Evolutionary conservation across 2,797 vertebrate species (phyloP).

Genomic region (Psittacula echo): DNA sequence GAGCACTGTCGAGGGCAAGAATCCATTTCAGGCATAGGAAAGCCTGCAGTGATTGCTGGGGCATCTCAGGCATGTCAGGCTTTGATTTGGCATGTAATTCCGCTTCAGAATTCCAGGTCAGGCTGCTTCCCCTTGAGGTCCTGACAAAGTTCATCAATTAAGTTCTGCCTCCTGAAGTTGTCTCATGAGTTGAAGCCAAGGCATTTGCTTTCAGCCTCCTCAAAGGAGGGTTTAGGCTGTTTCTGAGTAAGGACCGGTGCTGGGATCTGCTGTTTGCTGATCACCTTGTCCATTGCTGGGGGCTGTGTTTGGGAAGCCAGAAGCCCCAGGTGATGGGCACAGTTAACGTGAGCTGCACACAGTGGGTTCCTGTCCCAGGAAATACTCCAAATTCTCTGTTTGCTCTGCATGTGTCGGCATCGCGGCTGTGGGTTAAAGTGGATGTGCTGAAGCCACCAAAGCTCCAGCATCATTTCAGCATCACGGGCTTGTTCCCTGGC

Average conservation of each 20-base stretch:
- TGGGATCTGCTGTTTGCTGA: accelerated
- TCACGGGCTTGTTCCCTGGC: accelerated
- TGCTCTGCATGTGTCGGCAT: accelerated
- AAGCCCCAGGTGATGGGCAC: background rate
- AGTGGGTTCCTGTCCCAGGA: background rate
- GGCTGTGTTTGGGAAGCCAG: background rate
- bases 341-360: accelerated
- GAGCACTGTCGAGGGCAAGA: background rate
- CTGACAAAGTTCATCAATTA: background rate
- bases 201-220: background rate
- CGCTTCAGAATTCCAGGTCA: background rate
- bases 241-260: background rate
- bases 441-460: background rate
- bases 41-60: background rate
- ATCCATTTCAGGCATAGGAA: background rate
- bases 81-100: background rate
- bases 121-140: background rate
- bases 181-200: accelerated
- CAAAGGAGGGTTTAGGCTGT: background rate
- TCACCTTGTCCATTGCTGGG: background rate
- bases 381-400: background rate
- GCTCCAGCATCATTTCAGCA: too few species aligned
- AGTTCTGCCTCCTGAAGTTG: background rate
- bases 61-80: background rate
- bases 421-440: background rate